Base-by-base conservation (phyloP, 2,113 vertebrate genomes). In the Arenaria interpres region DNA sequence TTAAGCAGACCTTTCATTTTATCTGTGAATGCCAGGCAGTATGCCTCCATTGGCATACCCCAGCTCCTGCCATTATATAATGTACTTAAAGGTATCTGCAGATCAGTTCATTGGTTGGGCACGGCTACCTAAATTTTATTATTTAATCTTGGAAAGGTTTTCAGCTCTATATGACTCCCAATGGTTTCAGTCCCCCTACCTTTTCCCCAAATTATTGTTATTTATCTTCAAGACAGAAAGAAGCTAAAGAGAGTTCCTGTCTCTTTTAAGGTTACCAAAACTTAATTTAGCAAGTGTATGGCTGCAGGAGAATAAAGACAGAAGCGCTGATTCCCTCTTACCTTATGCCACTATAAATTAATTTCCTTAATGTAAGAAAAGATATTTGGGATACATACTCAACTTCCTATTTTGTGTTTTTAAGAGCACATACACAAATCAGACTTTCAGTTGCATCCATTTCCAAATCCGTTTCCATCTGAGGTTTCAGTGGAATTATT, bases 241-340 rank as follows among this genome's bases (percentile, higher is more conserved):
- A n/a, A 93, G 56, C 22, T 73, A 41, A 87, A 93, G 67, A 88
- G 77, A 92, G 24, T 59, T 59, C 81, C 43, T 83, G 46, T 46
- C 78, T 95, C 83, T 86, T 92, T 95, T 93, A 76, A 90, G 59
- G 25, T 46, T 97, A 90, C 45, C 20, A 89, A 80, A 89, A 96
- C 25, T 37, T 76, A 73, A 90, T 91, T 90, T 91, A 91, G 32
- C 25, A 84, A 71, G 48, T 33, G 14, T 37, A 48, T 57, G 66
- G 43, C 9, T 91, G 46, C 56, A 82, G 57, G 51, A 96, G 60
- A 92, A 77, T 50, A 89, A 94, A 96, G 86, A 57, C 30, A 48
- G 57, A 46, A 89, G 27, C 66, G 12, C 7, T 28, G 14, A 87
- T 71, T 96, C 41, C 69, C 15, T 87, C 79, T 77, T 77, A 66